phyloP scores from a whole-genome alignment of 2,113 vertebrate species.

The Mellivora capensis region DNA sequence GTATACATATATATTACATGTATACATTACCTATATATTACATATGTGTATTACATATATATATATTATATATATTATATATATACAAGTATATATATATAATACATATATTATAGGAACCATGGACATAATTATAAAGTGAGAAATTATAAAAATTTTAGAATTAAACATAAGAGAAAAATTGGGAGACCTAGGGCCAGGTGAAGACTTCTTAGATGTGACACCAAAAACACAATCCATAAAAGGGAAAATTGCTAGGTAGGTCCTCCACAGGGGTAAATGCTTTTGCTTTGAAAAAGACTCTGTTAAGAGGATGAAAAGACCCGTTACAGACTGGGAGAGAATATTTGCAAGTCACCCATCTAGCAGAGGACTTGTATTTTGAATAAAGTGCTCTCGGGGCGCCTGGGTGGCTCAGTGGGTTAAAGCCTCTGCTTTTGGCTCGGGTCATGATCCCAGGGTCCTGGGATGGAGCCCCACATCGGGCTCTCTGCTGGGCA shows the following conservation, averaged over 20 bases:
- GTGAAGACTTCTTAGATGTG: not conserved
- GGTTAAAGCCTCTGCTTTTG: no score
- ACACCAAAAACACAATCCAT: not conserved
- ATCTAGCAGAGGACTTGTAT: not conserved
- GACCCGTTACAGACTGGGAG: not conserved
- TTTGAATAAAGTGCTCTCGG: not conserved
- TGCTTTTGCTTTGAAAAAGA: not conserved
- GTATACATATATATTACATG: not conserved
- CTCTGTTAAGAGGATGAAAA: not conserved
- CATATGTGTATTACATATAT: no score
- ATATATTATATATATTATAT: not conserved
- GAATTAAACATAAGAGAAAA: not conserved
- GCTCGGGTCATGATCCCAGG: no score
- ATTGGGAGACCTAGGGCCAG: not conserved
- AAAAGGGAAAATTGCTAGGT: not conserved
- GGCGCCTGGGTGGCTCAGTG: no score
- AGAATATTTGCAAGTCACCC: not conserved
- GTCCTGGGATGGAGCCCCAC: no score
- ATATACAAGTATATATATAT: not conserved
- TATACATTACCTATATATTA: no score
- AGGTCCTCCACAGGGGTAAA: not conserved
- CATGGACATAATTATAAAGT: not conserved
- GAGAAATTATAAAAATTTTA: not conserved
- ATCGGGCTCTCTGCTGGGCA: no score
- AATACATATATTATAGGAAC: not conserved